Evolutionary conservation across 2,797 vertebrate species (phyloP).

Genomic region (Hyperoplus lanceolatus): DNA sequence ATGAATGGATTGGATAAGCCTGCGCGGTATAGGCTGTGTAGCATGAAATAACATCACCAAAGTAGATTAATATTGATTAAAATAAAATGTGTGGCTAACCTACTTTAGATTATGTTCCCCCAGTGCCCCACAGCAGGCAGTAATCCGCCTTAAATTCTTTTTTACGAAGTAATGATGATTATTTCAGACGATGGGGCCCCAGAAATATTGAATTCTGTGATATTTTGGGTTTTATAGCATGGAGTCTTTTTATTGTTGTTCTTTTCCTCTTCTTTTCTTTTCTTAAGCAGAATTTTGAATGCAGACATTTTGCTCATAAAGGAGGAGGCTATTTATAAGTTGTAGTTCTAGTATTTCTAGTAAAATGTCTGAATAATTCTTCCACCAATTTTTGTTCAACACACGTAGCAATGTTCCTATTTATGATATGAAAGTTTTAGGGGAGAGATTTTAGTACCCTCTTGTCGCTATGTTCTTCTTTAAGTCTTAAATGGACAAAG

Average conservation of each 20-base stretch:
- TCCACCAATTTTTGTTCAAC: background rate
- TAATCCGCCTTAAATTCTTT: conserved; percentile 34
- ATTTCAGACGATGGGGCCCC: conserved; percentile 36
- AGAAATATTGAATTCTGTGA: conserved; percentile 36
- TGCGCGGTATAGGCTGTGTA: conserved; percentile 35
- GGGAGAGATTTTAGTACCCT: conserved; percentile 18
- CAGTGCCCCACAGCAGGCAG: conserved; percentile 11
- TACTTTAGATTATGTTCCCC: conserved; percentile 47
- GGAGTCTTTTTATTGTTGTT: conserved; percentile 13
- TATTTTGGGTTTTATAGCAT: conserved; percentile 34
- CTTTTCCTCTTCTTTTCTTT: background rate
- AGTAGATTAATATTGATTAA: conserved; percentile 70
- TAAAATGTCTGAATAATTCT: background rate
- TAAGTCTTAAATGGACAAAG: conserved; percentile 40
- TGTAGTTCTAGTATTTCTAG: background rate
- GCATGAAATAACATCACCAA: conserved; percentile 69
- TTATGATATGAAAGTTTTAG: conserved; percentile 13
- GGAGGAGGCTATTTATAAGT: background rate
- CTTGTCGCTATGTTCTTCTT: conserved; percentile 15
- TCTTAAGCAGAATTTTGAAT: background rate
- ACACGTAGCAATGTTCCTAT: background rate
- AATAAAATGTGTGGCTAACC: conserved; percentile 50
- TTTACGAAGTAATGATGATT: conserved; percentile 27
- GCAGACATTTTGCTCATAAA: background rate
- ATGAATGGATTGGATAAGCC: conserved; percentile 58